A percentile compares a stretch with the other conserved stretches of the same genome.
Evolutionary conservation across 2,113 vertebrate genomes (phyloP).

Genomic region (Protomyctophum bolini): DNA sequence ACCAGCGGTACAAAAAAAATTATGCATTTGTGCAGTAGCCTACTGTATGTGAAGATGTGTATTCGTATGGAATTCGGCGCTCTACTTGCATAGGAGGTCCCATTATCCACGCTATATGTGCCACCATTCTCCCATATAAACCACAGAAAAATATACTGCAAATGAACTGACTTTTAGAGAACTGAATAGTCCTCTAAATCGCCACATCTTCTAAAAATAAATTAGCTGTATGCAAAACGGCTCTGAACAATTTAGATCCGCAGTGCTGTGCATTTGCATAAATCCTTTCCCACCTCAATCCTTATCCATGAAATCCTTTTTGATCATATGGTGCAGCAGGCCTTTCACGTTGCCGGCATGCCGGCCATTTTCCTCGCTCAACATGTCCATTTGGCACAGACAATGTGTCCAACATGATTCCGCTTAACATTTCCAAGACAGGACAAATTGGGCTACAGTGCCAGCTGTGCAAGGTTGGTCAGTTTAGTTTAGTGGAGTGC

Average conservation of each 20-base stretch:
- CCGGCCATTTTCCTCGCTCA: slow-evolving; percentile 55
- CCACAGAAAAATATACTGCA: too few species aligned
- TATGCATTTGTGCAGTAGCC: too few species aligned
- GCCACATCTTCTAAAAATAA: slow-evolving; percentile 24
- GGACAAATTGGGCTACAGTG: slow-evolving; percentile 61
- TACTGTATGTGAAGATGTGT: too few species aligned
- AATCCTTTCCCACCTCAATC: slow-evolving; percentile 53
- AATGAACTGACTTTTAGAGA: slow-evolving; percentile 4
- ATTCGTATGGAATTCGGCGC: too few species aligned
- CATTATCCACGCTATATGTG: too few species aligned
- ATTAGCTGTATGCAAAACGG: slow-evolving; percentile 35
- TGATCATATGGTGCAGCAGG: slow-evolving; percentile 57
- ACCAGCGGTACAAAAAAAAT: too few species aligned
- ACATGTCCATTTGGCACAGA: slow-evolving; percentile 59
- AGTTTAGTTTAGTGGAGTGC: slow-evolving; percentile 64
- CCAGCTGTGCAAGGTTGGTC: slow-evolving; percentile 64
- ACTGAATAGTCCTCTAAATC: slow-evolving; percentile 33
- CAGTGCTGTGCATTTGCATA: slow-evolving; percentile 59
- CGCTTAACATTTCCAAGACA: slow-evolving; percentile 57
- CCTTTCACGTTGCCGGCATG: slow-evolving; percentile 60
- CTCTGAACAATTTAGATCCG: slow-evolving; percentile 40
- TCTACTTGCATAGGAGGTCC: too few species aligned
- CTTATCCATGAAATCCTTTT: slow-evolving; percentile 63
- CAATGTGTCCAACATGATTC: slow-evolving; percentile 41
- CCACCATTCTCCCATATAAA: too few species aligned